These are phyloP conservation scores for Dryadula phaetusa DNA, from an alignment of 2,888 invertebrate species.

Conservation along the genomic window DNA sequence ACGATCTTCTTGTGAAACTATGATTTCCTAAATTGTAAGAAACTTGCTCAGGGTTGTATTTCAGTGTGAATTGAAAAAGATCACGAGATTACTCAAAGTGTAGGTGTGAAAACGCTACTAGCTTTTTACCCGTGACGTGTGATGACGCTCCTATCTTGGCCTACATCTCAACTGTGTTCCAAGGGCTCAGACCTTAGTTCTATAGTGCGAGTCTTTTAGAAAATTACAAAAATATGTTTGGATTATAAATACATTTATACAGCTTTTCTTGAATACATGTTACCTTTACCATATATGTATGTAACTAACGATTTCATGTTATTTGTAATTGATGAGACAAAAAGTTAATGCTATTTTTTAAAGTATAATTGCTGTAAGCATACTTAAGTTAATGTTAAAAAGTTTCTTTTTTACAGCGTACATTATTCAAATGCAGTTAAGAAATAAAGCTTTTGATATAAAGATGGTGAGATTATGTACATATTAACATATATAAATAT, in stretches of 20 bases:
- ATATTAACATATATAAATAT: too few relatives aligned
- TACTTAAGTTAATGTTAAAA: neutral
- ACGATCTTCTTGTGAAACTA: conserved; percentile 1
- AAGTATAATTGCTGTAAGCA: neutral
- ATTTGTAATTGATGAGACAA: neutral
- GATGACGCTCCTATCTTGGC: conserved; percentile 75
- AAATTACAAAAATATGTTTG: conserved; percentile 39
- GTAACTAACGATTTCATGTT: neutral
- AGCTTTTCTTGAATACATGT: conserved; percentile 2
- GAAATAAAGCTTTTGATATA: neutral
- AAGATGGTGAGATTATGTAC: too few relatives aligned
- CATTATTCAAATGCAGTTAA: neutral
- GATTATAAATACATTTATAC: conserved; percentile 33
- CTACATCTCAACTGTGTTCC: conserved; percentile 65
- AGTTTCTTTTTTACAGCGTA: neutral
- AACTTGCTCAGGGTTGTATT: conserved; percentile 40
- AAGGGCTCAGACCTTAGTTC: conserved; percentile 43
- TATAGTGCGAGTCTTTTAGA: conserved; percentile 36
- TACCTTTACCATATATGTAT: neutral
- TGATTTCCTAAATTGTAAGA: conserved; percentile 38
- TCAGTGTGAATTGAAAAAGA: conserved; percentile 54
- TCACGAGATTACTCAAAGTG: conserved; percentile 69
- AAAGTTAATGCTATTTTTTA: neutral
- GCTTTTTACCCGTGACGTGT: conserved; percentile 63
- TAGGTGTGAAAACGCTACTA: conserved; percentile 76